phyloP scores from a whole-genome alignment of 2,797 vertebrate species.

The Hafferia zeledoni region DNA sequence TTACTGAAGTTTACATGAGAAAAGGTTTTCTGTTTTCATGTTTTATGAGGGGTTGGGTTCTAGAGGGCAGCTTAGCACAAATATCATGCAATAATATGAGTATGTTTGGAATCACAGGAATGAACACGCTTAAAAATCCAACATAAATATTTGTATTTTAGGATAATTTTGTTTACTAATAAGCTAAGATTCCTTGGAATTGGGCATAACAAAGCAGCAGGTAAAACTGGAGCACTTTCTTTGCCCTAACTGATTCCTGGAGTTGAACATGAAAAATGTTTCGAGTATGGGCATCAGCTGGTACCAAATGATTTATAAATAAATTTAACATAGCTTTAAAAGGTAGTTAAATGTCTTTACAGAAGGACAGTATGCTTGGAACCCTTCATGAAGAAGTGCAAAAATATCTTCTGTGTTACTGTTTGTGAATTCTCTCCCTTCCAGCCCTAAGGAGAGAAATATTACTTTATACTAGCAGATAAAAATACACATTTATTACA shows the following conservation, averaged over 20 bases:
- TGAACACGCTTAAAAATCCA: background rate
- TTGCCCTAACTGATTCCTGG: background rate
- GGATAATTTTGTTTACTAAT: background rate
- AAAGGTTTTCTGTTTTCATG: background rate
- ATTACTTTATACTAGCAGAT: background rate
- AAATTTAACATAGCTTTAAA: conserved; percentile 38
- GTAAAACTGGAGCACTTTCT: background rate
- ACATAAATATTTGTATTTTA: background rate
- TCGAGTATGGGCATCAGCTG: background rate
- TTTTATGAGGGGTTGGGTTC: background rate
- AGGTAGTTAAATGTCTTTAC: background rate
- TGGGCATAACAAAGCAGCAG: background rate
- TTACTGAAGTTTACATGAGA: conserved; percentile 29
- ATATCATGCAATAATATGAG: background rate
- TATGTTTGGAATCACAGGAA: background rate
- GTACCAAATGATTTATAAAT: conserved; percentile 13
- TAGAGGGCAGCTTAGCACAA: conserved; percentile 1
- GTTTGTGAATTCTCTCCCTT: background rate
- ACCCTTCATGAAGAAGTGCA: background rate
- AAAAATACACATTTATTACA: background rate
- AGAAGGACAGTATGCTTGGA: background rate
- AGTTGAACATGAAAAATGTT: background rate
- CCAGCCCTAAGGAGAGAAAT: background rate
- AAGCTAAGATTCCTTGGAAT: background rate
- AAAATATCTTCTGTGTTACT: background rate